Conservation (phyloP, 2,797 vertebrate species). For the Takifugu rubripes region DNA sequence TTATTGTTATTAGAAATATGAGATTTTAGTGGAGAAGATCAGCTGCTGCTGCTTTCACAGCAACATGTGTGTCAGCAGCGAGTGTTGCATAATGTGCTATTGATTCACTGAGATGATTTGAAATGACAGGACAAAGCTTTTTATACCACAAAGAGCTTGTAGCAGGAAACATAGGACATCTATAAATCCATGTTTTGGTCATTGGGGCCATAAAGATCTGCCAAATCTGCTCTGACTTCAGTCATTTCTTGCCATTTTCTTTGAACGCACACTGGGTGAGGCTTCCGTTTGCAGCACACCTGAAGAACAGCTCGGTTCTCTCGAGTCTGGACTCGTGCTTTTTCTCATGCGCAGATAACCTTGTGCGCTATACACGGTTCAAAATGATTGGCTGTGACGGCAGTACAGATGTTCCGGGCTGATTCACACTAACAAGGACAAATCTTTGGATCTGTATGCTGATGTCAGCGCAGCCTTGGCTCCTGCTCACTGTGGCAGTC, state of each 20-base stretch:
- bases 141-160: not conserved
- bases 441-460: conserved; percentile 34
- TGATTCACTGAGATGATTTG: conserved; percentile 7
- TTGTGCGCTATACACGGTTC: no score
- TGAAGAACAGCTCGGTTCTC: conserved; percentile 4
- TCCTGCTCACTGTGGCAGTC: conserved; percentile 14
- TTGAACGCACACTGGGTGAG: no score
- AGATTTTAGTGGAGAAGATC: not conserved
- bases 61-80: conserved; percentile 4
- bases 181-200: not conserved
- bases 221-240: not conserved
- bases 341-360: no score
- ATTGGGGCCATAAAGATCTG: not conserved
- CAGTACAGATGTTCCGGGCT: conserved; percentile 9
- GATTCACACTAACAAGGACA: conserved; percentile 54
- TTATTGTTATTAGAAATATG: no score
- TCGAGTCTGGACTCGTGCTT: conserved; percentile 29
- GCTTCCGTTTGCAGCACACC: conserved; percentile 5
- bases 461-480: conserved; percentile 30
- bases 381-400: no score
- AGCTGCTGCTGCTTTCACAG: not conserved
- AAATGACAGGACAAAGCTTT: not conserved
- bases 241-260: not conserved
- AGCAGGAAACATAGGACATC: not conserved
- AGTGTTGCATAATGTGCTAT: not conserved